These are phyloP conservation scores for Willisornis vidua DNA, from an alignment of 2,113 vertebrate genomes.

Conservation along the genomic window DNA sequence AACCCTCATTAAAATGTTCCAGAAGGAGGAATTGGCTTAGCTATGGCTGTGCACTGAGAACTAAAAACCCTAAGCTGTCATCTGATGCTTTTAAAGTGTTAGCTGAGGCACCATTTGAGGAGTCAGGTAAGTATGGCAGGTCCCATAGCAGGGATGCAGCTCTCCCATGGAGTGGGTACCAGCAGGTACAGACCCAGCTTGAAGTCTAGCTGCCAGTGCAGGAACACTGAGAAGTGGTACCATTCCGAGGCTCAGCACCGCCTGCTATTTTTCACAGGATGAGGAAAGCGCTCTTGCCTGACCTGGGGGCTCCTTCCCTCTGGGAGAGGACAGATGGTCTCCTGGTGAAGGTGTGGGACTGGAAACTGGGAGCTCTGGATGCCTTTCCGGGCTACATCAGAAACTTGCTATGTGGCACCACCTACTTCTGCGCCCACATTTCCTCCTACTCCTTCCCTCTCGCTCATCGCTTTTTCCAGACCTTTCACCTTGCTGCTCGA, in stretches of 20 bases:
- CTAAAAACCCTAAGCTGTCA: not conserved
- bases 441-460: conserved; percentile 57
- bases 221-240: not conserved
- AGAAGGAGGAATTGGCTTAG: not conserved
- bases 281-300: not conserved
- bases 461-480: not conserved
- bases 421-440: conserved; percentile 45
- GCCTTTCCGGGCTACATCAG: conserved; percentile 57
- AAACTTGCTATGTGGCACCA: conserved; percentile 62
- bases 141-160: not conserved
- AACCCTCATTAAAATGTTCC: not conserved
- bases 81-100: not conserved
- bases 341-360: conserved; percentile 44
- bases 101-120: not conserved
- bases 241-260: rapidly evolving
- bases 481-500: conserved; percentile 33
- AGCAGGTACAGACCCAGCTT: not conserved
- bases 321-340: conserved; percentile 52
- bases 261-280: not conserved
- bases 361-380: conserved; percentile 46
- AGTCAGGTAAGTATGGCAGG: not conserved
- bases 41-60: not conserved
- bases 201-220: not conserved
- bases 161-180: not conserved
- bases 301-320: conserved; percentile 11